Evolutionary conservation across 2,113 vertebrate species (phyloP).

Genomic region (Carollia perspicillata): DNA sequence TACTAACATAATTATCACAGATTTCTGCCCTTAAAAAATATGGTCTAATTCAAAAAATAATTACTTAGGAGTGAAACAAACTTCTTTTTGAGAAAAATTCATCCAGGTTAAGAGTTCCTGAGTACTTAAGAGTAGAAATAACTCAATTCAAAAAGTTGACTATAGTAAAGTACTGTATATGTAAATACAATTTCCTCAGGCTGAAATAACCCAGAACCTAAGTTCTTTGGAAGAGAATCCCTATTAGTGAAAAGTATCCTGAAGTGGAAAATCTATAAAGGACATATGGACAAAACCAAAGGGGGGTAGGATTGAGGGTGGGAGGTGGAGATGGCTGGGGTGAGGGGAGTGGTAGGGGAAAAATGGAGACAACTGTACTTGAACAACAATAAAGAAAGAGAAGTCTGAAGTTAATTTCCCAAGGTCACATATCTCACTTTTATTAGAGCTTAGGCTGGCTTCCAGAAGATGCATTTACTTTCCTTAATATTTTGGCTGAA

Average conservation of each 20-base stretch:
- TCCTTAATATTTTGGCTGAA: background rate
- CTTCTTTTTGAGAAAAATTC: background rate
- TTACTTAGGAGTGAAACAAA: background rate
- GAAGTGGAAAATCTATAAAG: too few species aligned
- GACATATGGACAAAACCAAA: too few species aligned
- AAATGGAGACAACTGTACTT: too few species aligned
- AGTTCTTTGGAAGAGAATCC: background rate
- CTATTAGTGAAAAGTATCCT: background rate
- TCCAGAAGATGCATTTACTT: background rate
- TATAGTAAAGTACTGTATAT: background rate
- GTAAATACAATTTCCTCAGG: background rate
- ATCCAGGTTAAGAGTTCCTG: background rate
- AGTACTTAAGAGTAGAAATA: constrained; percentile 33
- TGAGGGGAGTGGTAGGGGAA: too few species aligned
- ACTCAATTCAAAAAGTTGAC: background rate
- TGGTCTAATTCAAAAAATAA: background rate
- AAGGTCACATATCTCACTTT: background rate
- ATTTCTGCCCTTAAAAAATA: constrained; percentile 18
- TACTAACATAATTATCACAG: background rate
- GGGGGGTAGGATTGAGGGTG: too few species aligned
- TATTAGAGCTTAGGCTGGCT: background rate
- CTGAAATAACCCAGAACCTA: background rate
- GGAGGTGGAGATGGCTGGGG: too few species aligned
- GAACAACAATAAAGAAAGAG: too few species aligned
- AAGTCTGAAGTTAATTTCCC: background rate